These are phyloP conservation scores for Laodelphax striatellus DNA, from an alignment of 1,140 invertebrate genomes.

Conservation along the genomic window DNA sequence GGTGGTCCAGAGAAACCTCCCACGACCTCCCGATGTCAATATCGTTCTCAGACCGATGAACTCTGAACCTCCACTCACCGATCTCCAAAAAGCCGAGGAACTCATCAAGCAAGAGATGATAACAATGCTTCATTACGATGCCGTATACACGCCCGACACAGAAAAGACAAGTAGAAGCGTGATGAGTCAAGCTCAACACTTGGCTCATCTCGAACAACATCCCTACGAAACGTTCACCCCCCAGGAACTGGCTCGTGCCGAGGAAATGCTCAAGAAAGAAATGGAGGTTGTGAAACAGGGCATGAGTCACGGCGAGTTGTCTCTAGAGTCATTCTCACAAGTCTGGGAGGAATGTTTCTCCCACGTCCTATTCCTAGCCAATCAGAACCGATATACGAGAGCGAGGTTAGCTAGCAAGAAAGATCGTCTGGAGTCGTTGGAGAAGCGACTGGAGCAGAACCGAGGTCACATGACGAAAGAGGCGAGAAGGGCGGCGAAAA, in stretches of 20 bases:
- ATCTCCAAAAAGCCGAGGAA: slow-evolving; percentile 91
- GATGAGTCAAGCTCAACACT: slow-evolving; percentile 46
- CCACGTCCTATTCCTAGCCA: slow-evolving; percentile 75
- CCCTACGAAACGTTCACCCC: slow-evolving; percentile 63
- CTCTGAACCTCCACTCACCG: slow-evolving; percentile 63
- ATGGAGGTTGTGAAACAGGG: slow-evolving; percentile 83
- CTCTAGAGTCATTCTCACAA: slow-evolving; percentile 80
- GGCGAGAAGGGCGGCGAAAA: slow-evolving; percentile 90
- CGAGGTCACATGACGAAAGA: slow-evolving; percentile 87
- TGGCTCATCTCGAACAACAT: slow-evolving; percentile 72
- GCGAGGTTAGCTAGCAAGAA: slow-evolving; percentile 92
- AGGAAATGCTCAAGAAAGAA: slow-evolving; percentile 59
- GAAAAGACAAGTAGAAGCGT: slow-evolving; percentile 29
- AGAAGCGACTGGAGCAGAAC: slow-evolving; percentile 88
- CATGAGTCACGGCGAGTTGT: slow-evolving; percentile 90
- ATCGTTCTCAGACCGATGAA: slow-evolving; percentile 61
- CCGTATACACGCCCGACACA: slow-evolving; percentile 49
- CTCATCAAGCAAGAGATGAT: slow-evolving; percentile 96
- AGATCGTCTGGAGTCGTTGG: slow-evolving; percentile 84
- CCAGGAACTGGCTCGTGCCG: slow-evolving; percentile 51
- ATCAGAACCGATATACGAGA: slow-evolving; percentile 82
- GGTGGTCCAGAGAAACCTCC: slow-evolving; percentile 79
- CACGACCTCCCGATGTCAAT: slow-evolving; percentile 80
- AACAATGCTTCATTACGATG: slow-evolving; percentile 87
- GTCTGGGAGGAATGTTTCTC: slow-evolving; percentile 96